Percentiles rank a stretch among this genome's conserved stretches.
These are phyloP conservation scores for Cantharis rustica DNA, from an alignment of 2,888 invertebrate genomes.

Conservation along the genomic window DNA sequence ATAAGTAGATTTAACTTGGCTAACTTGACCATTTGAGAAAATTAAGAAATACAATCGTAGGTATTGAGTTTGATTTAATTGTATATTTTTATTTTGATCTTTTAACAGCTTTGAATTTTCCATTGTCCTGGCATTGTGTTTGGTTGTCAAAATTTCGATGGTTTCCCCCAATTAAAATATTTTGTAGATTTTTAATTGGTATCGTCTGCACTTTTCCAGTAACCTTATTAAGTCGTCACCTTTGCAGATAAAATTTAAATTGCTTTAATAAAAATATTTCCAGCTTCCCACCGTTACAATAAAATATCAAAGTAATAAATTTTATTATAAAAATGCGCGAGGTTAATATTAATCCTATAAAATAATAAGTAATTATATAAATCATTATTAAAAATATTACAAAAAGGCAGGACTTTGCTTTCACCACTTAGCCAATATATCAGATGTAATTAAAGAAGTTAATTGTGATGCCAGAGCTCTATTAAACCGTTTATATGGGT, in stretches of 20 bases:
- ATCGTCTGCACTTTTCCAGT: not conserved
- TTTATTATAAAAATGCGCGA: not conserved
- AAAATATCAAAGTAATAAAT: not conserved
- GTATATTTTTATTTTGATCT: too few relatives aligned
- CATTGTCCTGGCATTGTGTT: too few relatives aligned
- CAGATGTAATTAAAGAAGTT: slow-evolving; percentile 25
- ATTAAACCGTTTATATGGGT: slow-evolving; percentile 21
- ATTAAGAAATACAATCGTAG: too few relatives aligned
- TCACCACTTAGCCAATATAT: slow-evolving; percentile 20
- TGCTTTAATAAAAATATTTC: not conserved
- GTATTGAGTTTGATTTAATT: too few relatives aligned
- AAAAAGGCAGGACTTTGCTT: slow-evolving; percentile 16
- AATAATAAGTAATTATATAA: slow-evolving; percentile 15
- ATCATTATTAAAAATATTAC: slow-evolving; percentile 16
- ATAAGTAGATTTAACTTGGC: too few relatives aligned
- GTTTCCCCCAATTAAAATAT: not conserved
- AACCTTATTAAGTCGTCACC: not conserved
- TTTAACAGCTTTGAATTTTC: too few relatives aligned
- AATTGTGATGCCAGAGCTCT: slow-evolving; percentile 16
- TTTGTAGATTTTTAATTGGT: not conserved
- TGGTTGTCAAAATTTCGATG: too few relatives aligned
- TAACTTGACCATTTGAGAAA: too few relatives aligned
- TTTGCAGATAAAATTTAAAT: not conserved
- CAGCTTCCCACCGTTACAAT: not conserved
- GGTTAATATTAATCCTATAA: not conserved